Conservation (phyloP, 2,797 vertebrate species). For the Chrysocyon brachyurus region DNA sequence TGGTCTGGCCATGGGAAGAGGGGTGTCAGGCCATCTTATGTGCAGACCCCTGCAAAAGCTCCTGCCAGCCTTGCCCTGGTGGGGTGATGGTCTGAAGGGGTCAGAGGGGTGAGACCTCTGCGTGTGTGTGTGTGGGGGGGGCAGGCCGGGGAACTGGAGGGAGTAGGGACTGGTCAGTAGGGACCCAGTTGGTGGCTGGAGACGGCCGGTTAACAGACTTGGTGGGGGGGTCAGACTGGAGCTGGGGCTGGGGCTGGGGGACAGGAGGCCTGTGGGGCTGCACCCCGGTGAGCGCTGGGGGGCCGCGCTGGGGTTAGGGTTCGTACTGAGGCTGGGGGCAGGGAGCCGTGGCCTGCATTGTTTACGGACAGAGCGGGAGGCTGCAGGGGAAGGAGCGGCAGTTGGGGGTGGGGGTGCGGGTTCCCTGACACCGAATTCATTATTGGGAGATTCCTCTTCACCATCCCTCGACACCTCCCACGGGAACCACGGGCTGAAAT, state of each 20-base stretch:
- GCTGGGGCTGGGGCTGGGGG: background rate
- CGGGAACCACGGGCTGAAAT: slow-evolving; percentile 74
- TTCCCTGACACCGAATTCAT: slow-evolving; percentile 84
- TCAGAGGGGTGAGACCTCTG: background rate
- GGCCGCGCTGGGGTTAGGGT: background rate
- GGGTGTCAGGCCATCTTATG: background rate
- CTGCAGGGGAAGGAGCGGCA: slow-evolving; percentile 43
- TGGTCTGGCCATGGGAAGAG: background rate
- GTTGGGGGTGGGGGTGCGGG: slow-evolving; percentile 52
- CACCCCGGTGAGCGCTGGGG: background rate
- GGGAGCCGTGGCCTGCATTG: background rate
- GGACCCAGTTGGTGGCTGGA: background rate
- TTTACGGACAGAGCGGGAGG: slow-evolving; percentile 32
- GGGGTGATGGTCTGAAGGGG: background rate
- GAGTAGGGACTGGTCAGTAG: background rate
- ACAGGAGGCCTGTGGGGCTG: background rate
- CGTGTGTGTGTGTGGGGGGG: background rate
- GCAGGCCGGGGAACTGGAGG: background rate
- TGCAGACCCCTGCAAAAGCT: background rate
- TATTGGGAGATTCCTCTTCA: slow-evolving; percentile 83
- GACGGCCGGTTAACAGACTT: background rate
- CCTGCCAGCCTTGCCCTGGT: background rate
- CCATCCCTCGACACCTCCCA: slow-evolving; percentile 80
- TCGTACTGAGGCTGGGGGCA: background rate
- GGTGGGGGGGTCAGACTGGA: background rate